Evolutionary conservation across 2,888 invertebrate genomes (phyloP), one percentile per base, ranked within the genome.

Genomic region (Sesia apiformis): DNA sequence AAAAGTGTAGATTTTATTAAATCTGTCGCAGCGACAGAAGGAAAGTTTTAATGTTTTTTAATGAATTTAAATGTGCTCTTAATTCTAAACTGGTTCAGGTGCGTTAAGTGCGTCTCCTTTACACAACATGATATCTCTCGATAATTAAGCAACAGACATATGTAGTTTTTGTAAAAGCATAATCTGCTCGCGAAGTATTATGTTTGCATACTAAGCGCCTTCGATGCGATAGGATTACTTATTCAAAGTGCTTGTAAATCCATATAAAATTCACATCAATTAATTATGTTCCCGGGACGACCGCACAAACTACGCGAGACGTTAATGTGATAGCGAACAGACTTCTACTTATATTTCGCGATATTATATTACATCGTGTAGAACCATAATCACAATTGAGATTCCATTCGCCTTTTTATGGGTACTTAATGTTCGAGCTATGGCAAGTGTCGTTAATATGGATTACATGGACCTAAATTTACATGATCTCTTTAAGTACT

Each of bases 1-100:
- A 70, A 62, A 67, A 63, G 63, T 55, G 59, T 59, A 58, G 55
- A 58, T 65, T 68, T 72, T 73, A 76, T 72, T 72, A 70, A 72
- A 72, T 69, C 66, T 72, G 73, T 80, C 74, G 75, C 76, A 65
- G 64, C 63, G 23, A 2, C 2, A 60, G 57, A 71, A 78, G 70
- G 79, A 84, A 81, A 82, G 79, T 81, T 81, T 78, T 79, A 79
- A 81, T 74, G 76, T 76, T 79, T 80, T 84, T 84, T 82, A 86
- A 86, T 86, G 81, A 86, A 86, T 86, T 85, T 84, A 81, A 86
- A 86, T 81, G 78, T 74, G 81, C 77, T 82, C 84, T 86, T 84
- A 85, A 87, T 86, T 85, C 84, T 77, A 69, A 82, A 86, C 85
- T 79, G 86, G 85, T 84, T 78, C 78, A 81, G 70, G 78, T 78